phyloP scores from a whole-genome alignment of 1,140 invertebrate species.

The Piezodorus guildinii region DNA sequence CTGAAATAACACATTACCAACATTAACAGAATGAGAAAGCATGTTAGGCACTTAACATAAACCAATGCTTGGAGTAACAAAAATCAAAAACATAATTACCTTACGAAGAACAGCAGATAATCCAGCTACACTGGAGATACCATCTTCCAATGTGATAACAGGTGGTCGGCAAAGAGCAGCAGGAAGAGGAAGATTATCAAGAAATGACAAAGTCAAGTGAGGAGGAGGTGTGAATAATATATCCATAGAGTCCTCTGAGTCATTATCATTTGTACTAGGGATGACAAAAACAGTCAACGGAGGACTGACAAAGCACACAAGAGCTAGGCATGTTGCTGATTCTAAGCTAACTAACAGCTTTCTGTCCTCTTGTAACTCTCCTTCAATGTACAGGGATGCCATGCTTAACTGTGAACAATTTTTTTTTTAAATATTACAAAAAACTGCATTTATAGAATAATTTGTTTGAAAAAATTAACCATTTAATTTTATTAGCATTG shows the following conservation, averaged over 20 bases:
- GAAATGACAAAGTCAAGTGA: not conserved
- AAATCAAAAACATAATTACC: conserved; percentile 32
- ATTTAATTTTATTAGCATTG: too few species aligned
- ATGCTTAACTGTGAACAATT: not conserved
- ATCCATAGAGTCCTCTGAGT: not conserved
- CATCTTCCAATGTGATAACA: conserved; percentile 37
- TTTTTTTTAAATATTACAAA: too few species aligned
- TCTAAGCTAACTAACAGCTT: not conserved
- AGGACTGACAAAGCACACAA: not conserved
- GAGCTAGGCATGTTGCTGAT: not conserved
- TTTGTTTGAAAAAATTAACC: too few species aligned
- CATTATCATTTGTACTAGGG: not conserved
- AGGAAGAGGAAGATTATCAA: conserved; percentile 16
- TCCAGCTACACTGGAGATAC: conserved; percentile 51
- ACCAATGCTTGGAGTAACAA: too few species aligned
- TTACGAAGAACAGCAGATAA: conserved; percentile 54
- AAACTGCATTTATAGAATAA: too few species aligned
- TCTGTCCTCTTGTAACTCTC: not conserved
- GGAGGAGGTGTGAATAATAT: not conserved
- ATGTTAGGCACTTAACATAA: too few species aligned
- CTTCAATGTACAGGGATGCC: not conserved
- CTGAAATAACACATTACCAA: too few species aligned
- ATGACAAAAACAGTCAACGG: not conserved
- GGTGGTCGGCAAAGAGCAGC: conserved; percentile 44
- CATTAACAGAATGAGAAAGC: too few species aligned